phyloP scores from a whole-genome alignment of 37 sponge, comb jelly and placozoan genomes.

The Spongia lamella region DNA sequence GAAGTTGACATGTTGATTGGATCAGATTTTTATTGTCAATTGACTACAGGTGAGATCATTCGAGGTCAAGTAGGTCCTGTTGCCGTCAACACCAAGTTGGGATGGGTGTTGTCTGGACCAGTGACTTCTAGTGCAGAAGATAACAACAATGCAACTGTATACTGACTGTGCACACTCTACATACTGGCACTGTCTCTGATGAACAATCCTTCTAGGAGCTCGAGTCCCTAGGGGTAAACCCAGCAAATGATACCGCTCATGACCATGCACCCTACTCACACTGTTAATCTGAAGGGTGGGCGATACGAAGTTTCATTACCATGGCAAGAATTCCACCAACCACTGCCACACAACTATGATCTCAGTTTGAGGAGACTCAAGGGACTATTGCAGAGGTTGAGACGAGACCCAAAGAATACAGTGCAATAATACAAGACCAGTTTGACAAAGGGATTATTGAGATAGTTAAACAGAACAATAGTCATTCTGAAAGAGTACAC shows the following conservation, averaged over 20 bases:
- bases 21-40: constrained; percentile 12
- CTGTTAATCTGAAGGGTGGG: not conserved
- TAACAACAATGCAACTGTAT: not conserved
- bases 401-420: constrained; percentile 13
- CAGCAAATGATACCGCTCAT: constrained; percentile 4
- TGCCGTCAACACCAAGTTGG: constrained; percentile 20
- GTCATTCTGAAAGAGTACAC: not conserved
- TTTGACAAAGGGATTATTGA: constrained; percentile 21
- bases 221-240: constrained; percentile 31
- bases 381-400: constrained; percentile 15
- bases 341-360: constrained; percentile 32
- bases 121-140: not conserved
- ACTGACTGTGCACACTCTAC: constrained; percentile 15
- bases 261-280: constrained; percentile 2
- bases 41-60: not conserved
- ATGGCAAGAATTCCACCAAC: constrained; percentile 21
- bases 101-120: constrained; percentile 41
- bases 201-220: constrained; percentile 22
- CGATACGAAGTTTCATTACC: constrained; percentile 31
- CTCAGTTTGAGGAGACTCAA: constrained; percentile 3
- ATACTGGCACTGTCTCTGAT: not conserved
- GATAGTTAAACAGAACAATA: not conserved
- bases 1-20: too few species aligned
- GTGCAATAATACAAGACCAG: constrained; percentile 28
- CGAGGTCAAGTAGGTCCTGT: not conserved